Evolutionary conservation across 2,113 vertebrate genomes (phyloP), one percentile per base, ranked within the genome.

Genomic region (Sardina pilchardus): DNA sequence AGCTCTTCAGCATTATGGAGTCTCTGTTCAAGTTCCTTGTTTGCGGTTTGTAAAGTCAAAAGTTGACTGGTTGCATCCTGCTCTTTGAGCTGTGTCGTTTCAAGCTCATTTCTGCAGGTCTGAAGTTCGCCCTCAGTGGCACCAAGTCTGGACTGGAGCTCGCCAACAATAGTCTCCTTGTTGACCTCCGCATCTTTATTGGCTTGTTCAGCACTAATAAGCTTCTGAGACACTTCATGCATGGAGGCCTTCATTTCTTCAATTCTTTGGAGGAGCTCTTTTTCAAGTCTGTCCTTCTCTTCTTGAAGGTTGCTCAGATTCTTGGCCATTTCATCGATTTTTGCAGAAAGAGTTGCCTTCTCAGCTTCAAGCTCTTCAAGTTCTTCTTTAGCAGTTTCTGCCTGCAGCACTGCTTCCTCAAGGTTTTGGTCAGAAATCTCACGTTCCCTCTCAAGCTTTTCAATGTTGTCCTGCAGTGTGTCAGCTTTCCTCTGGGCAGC

Each of bases 351-450:
- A 14, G 86, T 86, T 0, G 56, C 83, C 81, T 93, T 95, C 85
- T 95, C 94, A 30, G 89, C 83, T 24, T 93, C 92, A 47, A 96
- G 91, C 45, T 75, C 87, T 87, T 98, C 97, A 16, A 93, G 87
- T 43, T 98, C 96, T 71, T 93, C 95, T 93, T 97, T 96, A 50
- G 93, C 89, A 34, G 47, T 91, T 91, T 98, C 98, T 0, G 94
- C 88, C 87, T 96, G 95, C 47, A 99, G 82, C 85, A 98, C 88
- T 50, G 94, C 93, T 17, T 95, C 94, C 90, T 96, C 95, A 0
- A 95, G 85, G 88, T 87, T 94, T 83, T 91, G 91, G 42, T 95
- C 95, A 10, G 87, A 42, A n/a, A 91, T 89, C 47, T 95, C 94
- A 43, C 89, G 90, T 82, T 95, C 95, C 87, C 94, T 90, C 86